Base-by-base conservation (phyloP, 1,140 invertebrate species). In the Cherax destructor region DNA sequence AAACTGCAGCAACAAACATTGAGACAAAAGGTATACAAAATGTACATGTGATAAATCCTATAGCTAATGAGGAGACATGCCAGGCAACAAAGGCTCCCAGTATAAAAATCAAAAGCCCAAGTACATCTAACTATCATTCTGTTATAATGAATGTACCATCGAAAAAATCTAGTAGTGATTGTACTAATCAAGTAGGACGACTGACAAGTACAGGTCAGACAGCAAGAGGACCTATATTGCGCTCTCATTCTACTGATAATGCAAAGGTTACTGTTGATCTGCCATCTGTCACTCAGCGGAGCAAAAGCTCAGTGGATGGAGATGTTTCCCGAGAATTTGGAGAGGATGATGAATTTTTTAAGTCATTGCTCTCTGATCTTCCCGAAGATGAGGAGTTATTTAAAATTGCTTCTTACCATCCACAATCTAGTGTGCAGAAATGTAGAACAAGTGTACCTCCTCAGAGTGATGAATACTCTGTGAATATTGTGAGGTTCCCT, bases 291-390 rank as follows among this genome's bases (percentile, higher is more conserved):
- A 47, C 30, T 11, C 56, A 74, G 24, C 52, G 86, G 41, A 79
- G 56, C 16, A 87, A 87, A 49, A 87, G 86, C 16, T 87, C 86
- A 65, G n/a, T 72, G 30, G 77, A 61, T n/a, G 24, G 56, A 47
- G 86, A 87, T 24, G 4, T 61, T 21, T 87, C 77, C 41, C 86
- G 77, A 52, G 86, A 87, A 21, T 65, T 65, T 65, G 24, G 56
- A 41, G 86, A 87, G 13, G 86, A 87, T 24, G 86, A 87, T 61
- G 86, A 87, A 18, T 79, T 87, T n/a, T 87, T 87, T 24, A 65
- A 79, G 76, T 77, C 86, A 21, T 24, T 87, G 10, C 76, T 87
- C 13, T 79, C 76, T 2, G 49, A 30, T 47, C 74, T 87, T 4
- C 86, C 86, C 11, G 86, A 87, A 52, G 86, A 87, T 10, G 77